Evolutionary conservation across 2,888 invertebrate genomes (phyloP), one percentile per base, ranked within the genome.

Genomic region (Plebejus melissa): DNA sequence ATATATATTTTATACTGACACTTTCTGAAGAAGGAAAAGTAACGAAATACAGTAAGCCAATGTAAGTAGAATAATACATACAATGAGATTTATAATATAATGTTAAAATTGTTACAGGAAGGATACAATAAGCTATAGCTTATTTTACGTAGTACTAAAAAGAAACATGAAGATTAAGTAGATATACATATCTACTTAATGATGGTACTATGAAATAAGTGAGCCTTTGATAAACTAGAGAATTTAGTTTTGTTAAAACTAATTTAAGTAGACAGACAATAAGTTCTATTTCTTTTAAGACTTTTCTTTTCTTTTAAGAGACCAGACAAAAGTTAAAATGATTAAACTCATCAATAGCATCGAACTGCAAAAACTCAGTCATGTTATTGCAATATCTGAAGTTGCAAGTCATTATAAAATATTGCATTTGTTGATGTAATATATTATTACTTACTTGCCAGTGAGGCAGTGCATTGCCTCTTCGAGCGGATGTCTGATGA

Each of bases 1-100:
- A 54, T 46, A 46, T 46, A 71, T 22, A 22, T 50, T 50, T 71
- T 71, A 50, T 54, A 41, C 38, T 46, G 76, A 79, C 79, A 80
- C 79, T 81, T 80, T 81, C 79, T 78, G 78, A 78, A 80, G 77
- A 80, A 80, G 81, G 80, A 81, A 82, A 81, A 81, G 81, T 77
- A 79, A 79, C 50, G 28, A 50, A 50, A 46, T 28, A 71, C 50
- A 32, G 50, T 50, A 13, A 50, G 28, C 13, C 16, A 54, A 22
- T 71, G 1, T 22, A 11, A 11, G 41, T 4, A 46, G 9, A 22
- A 9, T 41, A n/a, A 4, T 41, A 7, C 3, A 4, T 41, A 7
- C 3, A 28, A 22, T 22, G 2, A 11, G 3, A 32, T 22, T n/a
- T 6, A 58, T 22, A 22, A 22, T 22, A 22, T 22, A 22, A 54